Conservation (phyloP, 64 coral and sea anemone genomes). For the Astreopora myriophthalma region DNA sequence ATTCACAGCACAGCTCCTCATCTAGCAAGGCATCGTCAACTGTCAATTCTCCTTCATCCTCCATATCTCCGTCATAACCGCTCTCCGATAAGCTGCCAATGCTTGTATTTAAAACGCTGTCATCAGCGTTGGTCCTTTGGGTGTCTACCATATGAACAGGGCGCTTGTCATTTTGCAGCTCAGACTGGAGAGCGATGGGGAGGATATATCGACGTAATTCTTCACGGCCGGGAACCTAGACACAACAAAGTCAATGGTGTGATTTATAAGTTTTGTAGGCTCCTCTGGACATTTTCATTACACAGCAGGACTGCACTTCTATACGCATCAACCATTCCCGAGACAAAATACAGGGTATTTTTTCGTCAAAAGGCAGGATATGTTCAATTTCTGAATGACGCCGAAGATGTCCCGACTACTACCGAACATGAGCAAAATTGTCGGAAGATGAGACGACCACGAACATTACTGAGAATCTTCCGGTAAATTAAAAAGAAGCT, state of each 20-base stretch:
- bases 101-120: constrained; percentile 74
- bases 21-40: constrained; percentile 62
- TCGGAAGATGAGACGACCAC: too few species aligned
- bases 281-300: too few species aligned
- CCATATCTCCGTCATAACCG: constrained; percentile 90
- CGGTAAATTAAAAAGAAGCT: too few species aligned
- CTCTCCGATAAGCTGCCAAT: constrained; percentile 78
- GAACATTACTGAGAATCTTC: too few species aligned
- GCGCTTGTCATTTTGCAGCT: neutral
- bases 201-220: constrained; percentile 38
- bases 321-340: too few species aligned
- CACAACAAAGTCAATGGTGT: neutral
- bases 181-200: constrained; percentile 1
- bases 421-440: too few species aligned
- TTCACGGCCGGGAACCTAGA: constrained; percentile 52
- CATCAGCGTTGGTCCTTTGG: constrained; percentile 13
- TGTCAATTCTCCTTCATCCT: constrained; percentile 82
- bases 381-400: too few species aligned
- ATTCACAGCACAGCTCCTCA: constrained; percentile 34
- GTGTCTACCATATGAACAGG: neutral
- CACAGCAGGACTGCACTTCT: too few species aligned
- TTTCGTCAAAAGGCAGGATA: too few species aligned
- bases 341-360: too few species aligned
- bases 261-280: too few species aligned
- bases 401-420: too few species aligned